These are phyloP conservation scores for Pararge aegeria DNA, from an alignment of 1,140 invertebrate species.

Conservation along the genomic window DNA sequence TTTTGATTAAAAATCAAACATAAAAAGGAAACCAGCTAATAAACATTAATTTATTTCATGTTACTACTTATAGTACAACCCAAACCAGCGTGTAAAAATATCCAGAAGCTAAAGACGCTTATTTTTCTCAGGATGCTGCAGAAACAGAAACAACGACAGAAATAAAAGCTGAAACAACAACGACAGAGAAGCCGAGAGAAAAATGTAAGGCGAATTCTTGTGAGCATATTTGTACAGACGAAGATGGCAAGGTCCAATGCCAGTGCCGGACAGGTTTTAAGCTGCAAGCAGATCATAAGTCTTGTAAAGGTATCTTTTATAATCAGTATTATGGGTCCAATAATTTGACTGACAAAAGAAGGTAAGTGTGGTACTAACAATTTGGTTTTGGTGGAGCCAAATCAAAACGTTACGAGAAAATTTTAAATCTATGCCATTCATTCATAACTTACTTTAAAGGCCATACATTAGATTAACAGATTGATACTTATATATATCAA, in stretches of 20 bases:
- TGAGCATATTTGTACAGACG: conserved; percentile 83
- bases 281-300: conserved; percentile 83
- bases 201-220: conserved; percentile 83
- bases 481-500: too few species aligned
- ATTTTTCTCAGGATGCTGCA: conserved; percentile 45
- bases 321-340: conserved; percentile 10
- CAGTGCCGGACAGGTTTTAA: conserved; percentile 84
- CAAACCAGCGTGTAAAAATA: neutral
- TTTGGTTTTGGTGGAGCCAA: neutral
- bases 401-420: too few species aligned
- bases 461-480: too few species aligned
- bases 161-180: conserved; percentile 35
- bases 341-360: conserved; percentile 7
- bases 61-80: too few species aligned
- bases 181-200: conserved; percentile 37
- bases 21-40: too few species aligned
- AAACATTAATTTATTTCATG: too few species aligned
- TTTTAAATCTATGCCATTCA: too few species aligned
- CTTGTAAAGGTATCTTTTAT: conserved; percentile 78
- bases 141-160: conserved; percentile 43
- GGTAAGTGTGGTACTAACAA: conserved; percentile 26
- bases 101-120: neutral
- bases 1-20: too few species aligned
- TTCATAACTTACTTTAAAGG: too few species aligned
- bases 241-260: conserved; percentile 80